Evolutionary conservation across 37 sponge, comb jelly and placozoan species (phyloP).

Genomic region (Petrosia ficiformis): DNA sequence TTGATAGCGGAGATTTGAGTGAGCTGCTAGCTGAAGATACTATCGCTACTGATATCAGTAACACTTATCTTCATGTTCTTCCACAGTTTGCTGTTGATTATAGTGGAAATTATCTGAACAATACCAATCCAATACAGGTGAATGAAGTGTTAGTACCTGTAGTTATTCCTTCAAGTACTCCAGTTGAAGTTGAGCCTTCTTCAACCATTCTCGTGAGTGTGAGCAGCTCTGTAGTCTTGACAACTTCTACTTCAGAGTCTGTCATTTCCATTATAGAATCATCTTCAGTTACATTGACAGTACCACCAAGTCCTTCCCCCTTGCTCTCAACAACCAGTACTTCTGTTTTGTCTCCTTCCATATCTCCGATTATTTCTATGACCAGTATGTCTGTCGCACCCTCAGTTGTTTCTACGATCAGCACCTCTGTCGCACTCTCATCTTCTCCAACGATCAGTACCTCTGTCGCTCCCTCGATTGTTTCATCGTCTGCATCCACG

Average conservation of each 20-base stretch:
- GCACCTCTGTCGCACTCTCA: not conserved
- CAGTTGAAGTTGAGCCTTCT: not conserved
- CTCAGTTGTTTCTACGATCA: not conserved
- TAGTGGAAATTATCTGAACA: conserved; percentile 8
- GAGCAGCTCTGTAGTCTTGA: not conserved
- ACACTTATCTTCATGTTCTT: conserved; percentile 11
- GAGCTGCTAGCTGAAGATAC: not conserved
- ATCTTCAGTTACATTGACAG: not conserved
- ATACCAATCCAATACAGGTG: not conserved
- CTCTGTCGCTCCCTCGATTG: not conserved
- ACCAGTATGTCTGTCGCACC: not conserved
- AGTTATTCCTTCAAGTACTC: not conserved
- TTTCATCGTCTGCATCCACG: not conserved
- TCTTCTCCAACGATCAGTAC: not conserved
- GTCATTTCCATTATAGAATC: not conserved
- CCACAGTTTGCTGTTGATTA: conserved; percentile 9
- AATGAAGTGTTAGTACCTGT: not conserved
- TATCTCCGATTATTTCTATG: too few relatives aligned
- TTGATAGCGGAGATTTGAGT: conserved; percentile 1
- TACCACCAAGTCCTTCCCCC: not conserved
- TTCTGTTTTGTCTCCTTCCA: not conserved
- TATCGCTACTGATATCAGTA: not conserved
- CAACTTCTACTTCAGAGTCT: not conserved
- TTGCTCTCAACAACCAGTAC: not conserved
- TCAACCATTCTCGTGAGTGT: conserved; percentile 1